Evolutionary conservation across 2,888 invertebrate species (phyloP).

Genomic region (Vesta saturnalis): DNA sequence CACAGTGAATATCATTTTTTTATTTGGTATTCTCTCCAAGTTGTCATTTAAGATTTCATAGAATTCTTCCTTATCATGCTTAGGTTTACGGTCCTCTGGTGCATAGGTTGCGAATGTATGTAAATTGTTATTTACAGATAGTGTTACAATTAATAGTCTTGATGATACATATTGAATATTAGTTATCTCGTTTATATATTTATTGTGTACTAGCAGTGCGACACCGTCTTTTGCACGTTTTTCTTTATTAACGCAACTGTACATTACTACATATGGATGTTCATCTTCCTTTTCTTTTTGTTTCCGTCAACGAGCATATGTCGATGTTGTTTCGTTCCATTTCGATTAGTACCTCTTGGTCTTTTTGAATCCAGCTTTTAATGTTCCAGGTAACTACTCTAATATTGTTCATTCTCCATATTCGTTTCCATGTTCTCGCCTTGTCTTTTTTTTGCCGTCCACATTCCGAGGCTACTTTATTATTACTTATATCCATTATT

Average conservation of each 20-base stretch:
- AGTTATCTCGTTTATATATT: background rate
- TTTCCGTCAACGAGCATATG: too few species aligned
- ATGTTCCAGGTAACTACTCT: background rate
- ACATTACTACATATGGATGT: too few species aligned
- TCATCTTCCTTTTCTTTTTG: too few species aligned
- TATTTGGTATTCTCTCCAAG: background rate
- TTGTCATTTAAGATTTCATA: background rate
- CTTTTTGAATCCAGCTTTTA: background rate
- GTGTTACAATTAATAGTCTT: background rate
- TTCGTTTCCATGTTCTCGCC: background rate
- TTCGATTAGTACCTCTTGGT: background rate
- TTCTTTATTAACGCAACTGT: too few species aligned
- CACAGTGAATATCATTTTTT: background rate
- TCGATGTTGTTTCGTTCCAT: background rate
- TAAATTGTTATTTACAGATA: background rate
- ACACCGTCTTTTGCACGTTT: too few species aligned
- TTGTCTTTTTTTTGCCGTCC: too few species aligned
- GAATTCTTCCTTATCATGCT: background rate
- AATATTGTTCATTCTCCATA: background rate
- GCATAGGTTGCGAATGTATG: background rate
- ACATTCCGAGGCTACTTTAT: too few species aligned
- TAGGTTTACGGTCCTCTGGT: background rate
- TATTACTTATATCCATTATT: background rate
- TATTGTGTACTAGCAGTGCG: background rate
- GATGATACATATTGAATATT: background rate